Evolutionary conservation across 1,140 invertebrate species (phyloP), one percentile per base, ranked within the genome.

Genomic region (Holotrichia oblita): DNA sequence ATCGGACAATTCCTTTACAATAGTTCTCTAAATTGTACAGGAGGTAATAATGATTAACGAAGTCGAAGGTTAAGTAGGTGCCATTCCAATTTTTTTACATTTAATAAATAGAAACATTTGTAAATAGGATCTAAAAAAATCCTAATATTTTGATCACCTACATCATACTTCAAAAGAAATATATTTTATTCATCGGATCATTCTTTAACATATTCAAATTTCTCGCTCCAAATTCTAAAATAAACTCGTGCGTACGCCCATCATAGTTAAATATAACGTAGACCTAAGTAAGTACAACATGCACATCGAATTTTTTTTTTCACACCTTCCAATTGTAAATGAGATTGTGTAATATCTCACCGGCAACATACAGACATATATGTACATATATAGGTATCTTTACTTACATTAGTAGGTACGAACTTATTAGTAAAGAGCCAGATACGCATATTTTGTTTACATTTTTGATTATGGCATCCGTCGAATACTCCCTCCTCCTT

Each of bases 381-480:
- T 24, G 61, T 69, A 24, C 24, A 64, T n/a, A n/a, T n/a, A n/a
- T 69, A 34, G 12, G 61, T 22, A 17, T 24, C 6, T 55, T 14
- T 55, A n/a, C n/a, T 55, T 55, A 55, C 48, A 55, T 17, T 55
- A 7, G 61, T n/a, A n/a, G n/a, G n/a, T 69, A 69, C 61, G 24
- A 69, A 27, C 61, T 69, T 9, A 69, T 69, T 69, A 69, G 61
- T 27, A 27, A 69, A 17, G 10, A 22, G 22, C 22, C 22, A 69
- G 10, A 69, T 55, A 55, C 17, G 17, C 48, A 55, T 55, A 69
- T 69, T 69, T 69, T 74, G 41, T 74, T 74, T 74, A 74, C 34
- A 74, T 74, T 74, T 74, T 74, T 44, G 41, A 74, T 74, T 74
- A 74, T n/a, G 73, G 41, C n/a, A 9, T 24, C 34, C 27, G n/a